phyloP scores from a whole-genome alignment of 2,113 vertebrate genomes.

The Sebastes fasciatus region DNA sequence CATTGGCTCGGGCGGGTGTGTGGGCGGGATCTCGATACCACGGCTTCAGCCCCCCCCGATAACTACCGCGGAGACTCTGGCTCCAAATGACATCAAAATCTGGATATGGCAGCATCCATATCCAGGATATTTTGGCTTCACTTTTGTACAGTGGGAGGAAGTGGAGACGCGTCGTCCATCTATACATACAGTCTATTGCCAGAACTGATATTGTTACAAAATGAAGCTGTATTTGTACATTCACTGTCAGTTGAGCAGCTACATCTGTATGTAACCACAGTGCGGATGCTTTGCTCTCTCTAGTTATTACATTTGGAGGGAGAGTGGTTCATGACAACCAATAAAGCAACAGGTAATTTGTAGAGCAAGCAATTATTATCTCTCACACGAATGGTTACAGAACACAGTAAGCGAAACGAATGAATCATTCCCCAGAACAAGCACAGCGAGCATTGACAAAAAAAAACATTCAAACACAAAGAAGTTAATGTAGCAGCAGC shows the following conservation, averaged over 20 bases:
- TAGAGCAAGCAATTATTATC: neutral
- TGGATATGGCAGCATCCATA: too few species aligned
- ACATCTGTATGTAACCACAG: neutral
- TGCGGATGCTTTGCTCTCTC: neutral
- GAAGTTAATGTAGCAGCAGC: neutral
- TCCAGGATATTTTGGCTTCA: too few species aligned
- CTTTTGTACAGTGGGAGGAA: too few species aligned
- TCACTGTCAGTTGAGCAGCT: neutral
- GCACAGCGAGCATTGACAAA: neutral
- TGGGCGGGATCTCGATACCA: too few species aligned
- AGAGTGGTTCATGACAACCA: conserved; percentile 6
- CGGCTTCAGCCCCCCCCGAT: too few species aligned
- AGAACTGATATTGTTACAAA: neutral
- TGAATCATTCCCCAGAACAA: neutral
- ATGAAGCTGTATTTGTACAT: neutral
- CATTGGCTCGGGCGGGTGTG: too few species aligned
- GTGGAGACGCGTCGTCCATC: too few species aligned
- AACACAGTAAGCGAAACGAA: conserved; percentile 8
- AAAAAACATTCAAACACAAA: neutral
- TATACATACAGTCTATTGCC: too few species aligned
- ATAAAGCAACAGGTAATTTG: conserved; percentile 6
- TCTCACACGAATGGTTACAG: neutral
- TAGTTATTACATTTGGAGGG: conserved; percentile 8
- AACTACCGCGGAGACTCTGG: too few species aligned
- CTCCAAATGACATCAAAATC: too few species aligned